Evolutionary conservation across 2,888 invertebrate genomes (phyloP).

Genomic region (Tiphia femorata): DNA sequence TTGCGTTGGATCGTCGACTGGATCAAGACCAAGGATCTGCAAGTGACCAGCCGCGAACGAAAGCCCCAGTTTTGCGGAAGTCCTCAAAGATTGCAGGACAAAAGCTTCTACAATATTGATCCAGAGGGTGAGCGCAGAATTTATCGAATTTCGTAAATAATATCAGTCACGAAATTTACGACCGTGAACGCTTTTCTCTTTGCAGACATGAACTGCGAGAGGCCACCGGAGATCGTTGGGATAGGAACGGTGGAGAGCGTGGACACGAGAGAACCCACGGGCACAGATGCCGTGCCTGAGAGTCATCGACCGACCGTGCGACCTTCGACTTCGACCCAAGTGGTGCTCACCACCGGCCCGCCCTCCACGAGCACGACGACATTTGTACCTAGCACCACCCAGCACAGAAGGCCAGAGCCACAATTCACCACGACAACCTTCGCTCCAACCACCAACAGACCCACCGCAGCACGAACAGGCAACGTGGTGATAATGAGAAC

Average conservation of each 20-base stretch:
- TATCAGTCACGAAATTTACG: background rate
- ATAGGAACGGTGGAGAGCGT: conserved; percentile 74
- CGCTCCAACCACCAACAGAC: conserved; percentile 45
- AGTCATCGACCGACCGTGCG: conserved; percentile 52
- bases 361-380: conserved; percentile 42
- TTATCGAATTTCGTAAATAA: background rate
- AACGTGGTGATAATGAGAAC: conserved; percentile 64
- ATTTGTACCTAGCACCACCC: conserved; percentile 26
- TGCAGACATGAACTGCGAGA: conserved; percentile 67
- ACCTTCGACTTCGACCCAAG: conserved; percentile 57
- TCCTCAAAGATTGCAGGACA: conserved; percentile 83
- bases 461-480: conserved; percentile 55
- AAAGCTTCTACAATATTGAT: conserved; percentile 89
- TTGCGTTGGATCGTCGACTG: conserved; percentile 91
- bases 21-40: conserved; percentile 88
- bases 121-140: conserved; percentile 79
- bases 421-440: conserved; percentile 59
- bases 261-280: conserved; percentile 62
- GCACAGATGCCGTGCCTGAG: conserved; percentile 63
- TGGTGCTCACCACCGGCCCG: conserved; percentile 50
- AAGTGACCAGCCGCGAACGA: conserved; percentile 91
- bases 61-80: conserved; percentile 94
- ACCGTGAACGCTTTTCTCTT: conserved; percentile 12
- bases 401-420: conserved; percentile 43
- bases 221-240: conserved; percentile 69